phyloP scores from a whole-genome alignment of 2,888 invertebrate species.

The Hymenopus coronatus region DNA sequence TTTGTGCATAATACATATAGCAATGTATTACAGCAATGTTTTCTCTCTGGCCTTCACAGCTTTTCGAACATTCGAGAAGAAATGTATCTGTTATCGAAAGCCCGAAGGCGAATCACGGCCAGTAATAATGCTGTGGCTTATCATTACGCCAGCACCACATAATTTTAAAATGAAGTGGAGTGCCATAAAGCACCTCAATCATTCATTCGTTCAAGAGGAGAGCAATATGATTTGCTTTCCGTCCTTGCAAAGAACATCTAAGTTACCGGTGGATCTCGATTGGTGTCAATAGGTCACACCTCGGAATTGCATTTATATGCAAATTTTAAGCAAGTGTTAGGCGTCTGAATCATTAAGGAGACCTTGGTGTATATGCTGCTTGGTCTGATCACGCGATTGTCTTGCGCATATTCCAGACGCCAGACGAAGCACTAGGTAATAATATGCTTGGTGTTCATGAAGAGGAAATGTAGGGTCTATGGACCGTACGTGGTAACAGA shows the following conservation, averaged over 20 bases:
- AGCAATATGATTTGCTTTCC: background rate
- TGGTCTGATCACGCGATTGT: background rate
- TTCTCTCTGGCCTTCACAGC: background rate
- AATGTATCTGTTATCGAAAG: background rate
- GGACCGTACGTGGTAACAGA: background rate
- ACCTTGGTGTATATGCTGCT: background rate
- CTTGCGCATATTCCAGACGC: background rate
- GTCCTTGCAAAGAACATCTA: background rate
- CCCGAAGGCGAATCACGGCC: background rate
- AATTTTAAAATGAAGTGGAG: constrained; percentile 5
- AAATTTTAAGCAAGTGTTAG: background rate
- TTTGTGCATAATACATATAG: no score
- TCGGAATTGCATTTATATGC: background rate
- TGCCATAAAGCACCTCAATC: background rate
- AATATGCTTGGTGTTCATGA: background rate
- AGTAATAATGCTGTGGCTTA: background rate
- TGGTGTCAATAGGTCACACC: constrained; percentile 9
- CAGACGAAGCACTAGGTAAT: background rate
- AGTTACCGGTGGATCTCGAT: background rate
- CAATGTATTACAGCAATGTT: background rate
- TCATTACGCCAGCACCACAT: background rate
- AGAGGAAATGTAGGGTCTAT: background rate
- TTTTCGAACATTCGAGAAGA: background rate
- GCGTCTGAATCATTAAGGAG: background rate
- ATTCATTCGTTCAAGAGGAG: background rate